phyloP scores from a whole-genome alignment of 2,888 invertebrate species.

The Apocheima hispidaria region DNA sequence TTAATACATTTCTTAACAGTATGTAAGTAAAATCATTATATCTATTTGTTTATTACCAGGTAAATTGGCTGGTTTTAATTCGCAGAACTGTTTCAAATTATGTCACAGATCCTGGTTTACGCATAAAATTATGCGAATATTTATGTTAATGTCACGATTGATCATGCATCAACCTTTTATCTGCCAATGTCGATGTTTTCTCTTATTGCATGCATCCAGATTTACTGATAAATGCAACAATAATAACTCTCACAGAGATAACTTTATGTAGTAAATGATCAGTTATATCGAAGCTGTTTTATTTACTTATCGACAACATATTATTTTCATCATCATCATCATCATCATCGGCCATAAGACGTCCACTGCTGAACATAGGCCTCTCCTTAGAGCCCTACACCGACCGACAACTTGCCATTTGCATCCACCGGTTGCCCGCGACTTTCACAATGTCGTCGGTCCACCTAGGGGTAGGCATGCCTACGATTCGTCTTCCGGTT shows the following conservation, averaged over 20 bases:
- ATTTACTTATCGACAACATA: slow-evolving; percentile 22
- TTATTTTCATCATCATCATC: slow-evolving; percentile 24
- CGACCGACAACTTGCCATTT: too few species aligned
- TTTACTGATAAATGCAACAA: slow-evolving; percentile 30
- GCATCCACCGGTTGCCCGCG: too few species aligned
- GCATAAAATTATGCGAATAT: slow-evolving; percentile 33
- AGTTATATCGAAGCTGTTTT: slow-evolving; percentile 25
- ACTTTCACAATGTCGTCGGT: too few species aligned
- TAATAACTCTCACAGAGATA: slow-evolving; percentile 22
- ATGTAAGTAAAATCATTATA: neutral
- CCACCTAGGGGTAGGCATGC: too few species aligned
- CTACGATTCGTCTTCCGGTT: too few species aligned
- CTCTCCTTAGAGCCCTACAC: too few species aligned
- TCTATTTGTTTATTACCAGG: neutral
- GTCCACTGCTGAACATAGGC: too few species aligned
- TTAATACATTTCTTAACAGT: too few species aligned
- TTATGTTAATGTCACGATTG: slow-evolving; percentile 43
- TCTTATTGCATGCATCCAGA: slow-evolving; percentile 41
- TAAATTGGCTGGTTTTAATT: slow-evolving; percentile 6
- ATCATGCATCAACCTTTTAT: slow-evolving; percentile 55
- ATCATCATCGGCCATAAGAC: too few species aligned
- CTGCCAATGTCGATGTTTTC: slow-evolving; percentile 53
- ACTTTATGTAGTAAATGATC: slow-evolving; percentile 24
- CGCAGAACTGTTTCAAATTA: slow-evolving; percentile 20
- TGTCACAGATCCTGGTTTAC: slow-evolving; percentile 18